These are phyloP conservation scores for Pampusana beccarii DNA, from an alignment of 2,113 vertebrate species.

Conservation along the genomic window DNA sequence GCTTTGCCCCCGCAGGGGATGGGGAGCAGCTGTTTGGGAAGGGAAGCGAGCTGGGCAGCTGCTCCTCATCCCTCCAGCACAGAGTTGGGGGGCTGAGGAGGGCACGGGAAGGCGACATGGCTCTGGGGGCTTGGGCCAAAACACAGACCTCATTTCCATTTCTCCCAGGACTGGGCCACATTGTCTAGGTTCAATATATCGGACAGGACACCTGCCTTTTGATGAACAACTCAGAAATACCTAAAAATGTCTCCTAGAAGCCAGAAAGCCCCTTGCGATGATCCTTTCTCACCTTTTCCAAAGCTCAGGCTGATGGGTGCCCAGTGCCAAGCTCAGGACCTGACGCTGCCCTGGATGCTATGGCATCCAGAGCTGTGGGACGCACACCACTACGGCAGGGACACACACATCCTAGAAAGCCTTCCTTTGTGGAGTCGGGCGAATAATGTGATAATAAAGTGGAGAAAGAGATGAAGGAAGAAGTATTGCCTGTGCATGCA, in stretches of 20 bases:
- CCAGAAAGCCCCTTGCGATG: not conserved
- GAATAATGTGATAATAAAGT: not conserved
- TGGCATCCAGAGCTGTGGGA: not conserved
- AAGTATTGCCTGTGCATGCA: not conserved
- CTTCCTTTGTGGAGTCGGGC: not conserved
- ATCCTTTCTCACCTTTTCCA: not conserved
- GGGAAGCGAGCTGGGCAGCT: not conserved
- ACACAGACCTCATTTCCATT: not conserved
- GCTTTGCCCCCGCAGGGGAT: not conserved
- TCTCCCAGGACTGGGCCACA: not conserved
- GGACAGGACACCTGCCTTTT: not conserved
- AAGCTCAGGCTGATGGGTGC: not conserved
- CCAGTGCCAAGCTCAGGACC: not conserved
- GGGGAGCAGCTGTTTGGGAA: not conserved
- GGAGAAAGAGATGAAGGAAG: not conserved
- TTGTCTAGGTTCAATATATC: not conserved
- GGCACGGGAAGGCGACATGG: accelerated
- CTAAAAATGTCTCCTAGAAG: not conserved
- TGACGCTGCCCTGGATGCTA: not conserved
- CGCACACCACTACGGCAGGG: accelerated
- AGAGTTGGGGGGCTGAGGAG: accelerated
- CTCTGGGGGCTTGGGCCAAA: not conserved
- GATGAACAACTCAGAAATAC: not conserved
- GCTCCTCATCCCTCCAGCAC: not conserved
- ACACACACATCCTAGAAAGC: not conserved